Percentiles rank a stretch among this genome's conserved stretches.
These are phyloP conservation scores for Dryobates pubescens DNA, from an alignment of 2,797 vertebrate genomes.

Conservation along the genomic window DNA sequence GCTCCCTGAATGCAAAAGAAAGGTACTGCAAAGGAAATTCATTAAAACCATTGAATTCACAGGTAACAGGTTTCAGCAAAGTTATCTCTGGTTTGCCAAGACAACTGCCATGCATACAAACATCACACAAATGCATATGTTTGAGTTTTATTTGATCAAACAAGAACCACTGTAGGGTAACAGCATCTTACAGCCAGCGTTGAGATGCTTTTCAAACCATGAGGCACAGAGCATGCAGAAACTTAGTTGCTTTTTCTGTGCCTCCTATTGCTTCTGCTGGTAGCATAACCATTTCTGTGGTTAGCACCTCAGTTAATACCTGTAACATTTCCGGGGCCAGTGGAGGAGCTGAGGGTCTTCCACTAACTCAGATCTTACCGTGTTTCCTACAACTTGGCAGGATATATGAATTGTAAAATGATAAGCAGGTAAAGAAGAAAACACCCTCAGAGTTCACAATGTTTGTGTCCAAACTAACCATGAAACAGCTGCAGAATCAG, in stretches of 20 bases:
- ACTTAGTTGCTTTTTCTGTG: not conserved
- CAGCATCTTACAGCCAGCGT: not conserved
- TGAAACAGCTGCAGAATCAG: not conserved
- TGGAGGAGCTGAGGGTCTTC: not conserved
- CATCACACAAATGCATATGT: not conserved
- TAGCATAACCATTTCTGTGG: not conserved
- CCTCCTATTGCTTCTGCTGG: not conserved
- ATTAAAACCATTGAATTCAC: not conserved
- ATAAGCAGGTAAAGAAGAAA: not conserved
- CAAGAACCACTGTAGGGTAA: not conserved
- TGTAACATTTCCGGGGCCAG: not conserved
- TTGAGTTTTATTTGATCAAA: not conserved
- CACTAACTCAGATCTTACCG: not conserved
- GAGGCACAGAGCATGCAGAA: not conserved
- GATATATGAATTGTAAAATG: not conserved
- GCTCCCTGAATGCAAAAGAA: constrained; percentile 31
- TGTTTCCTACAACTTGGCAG: not conserved
- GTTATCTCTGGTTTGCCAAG: not conserved
- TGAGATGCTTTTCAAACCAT: not conserved
- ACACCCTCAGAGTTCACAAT: not conserved
- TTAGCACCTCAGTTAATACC: not conserved
- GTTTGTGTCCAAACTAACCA: not conserved
- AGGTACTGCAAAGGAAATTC: constrained; percentile 16
- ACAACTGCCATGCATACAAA: not conserved
- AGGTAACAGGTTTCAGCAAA: not conserved